These are phyloP conservation scores for Pyrrhosoma nymphula DNA, from an alignment of 2,888 invertebrate genomes.

Conservation along the genomic window DNA sequence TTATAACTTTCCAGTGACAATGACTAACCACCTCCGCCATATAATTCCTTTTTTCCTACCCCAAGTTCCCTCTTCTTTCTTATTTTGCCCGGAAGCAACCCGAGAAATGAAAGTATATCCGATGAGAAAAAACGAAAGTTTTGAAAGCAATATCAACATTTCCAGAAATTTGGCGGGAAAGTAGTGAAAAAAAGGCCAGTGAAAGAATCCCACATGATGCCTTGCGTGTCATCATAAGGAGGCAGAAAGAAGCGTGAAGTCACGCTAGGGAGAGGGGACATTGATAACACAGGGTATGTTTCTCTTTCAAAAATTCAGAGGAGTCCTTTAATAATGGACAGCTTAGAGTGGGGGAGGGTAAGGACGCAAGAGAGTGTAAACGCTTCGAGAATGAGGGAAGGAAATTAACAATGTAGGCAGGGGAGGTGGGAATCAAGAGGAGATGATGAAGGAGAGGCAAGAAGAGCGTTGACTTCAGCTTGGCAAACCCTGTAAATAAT, in stretches of 20 bases:
- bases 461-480: background rate
- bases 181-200: no score
- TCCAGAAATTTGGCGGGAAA: no score
- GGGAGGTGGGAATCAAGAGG: background rate
- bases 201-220: no score
- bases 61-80: no score
- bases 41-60: no score
- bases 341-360: background rate
- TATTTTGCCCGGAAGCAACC: no score
- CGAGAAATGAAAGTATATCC: no score
- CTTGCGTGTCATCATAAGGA: no score
- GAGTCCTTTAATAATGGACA: background rate
- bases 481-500: background rate
- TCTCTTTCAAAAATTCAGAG: background rate
- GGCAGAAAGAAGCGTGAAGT: background rate
- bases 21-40: no score
- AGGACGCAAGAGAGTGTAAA: background rate
- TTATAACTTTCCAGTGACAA: no score
- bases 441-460: background rate
- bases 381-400: background rate
- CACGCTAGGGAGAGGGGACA: background rate
- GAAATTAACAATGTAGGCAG: background rate
- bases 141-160: no score
- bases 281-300: background rate
- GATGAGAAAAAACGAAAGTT: no score